A percentile compares a stretch with the other conserved stretches of the same genome.
These are phyloP conservation scores for Larimichthys crocea DNA, from an alignment of 2,113 vertebrate genomes.

Conservation along the genomic window DNA sequence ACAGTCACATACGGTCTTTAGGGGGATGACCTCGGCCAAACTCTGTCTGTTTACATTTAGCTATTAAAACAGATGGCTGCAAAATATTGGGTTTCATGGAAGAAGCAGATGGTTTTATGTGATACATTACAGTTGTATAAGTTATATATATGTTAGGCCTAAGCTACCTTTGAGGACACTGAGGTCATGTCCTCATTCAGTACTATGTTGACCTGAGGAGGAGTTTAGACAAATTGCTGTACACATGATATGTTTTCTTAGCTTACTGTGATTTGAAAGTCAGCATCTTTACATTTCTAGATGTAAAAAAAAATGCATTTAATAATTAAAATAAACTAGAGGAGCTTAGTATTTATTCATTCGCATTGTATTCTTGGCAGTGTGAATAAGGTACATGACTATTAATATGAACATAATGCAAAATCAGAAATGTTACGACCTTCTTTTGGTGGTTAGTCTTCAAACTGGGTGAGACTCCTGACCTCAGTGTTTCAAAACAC, in stretches of 20 bases:
- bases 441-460: background rate
- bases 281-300: background rate
- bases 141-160: background rate
- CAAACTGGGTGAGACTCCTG: background rate
- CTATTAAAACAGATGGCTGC: background rate
- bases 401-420: background rate
- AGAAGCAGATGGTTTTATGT: background rate
- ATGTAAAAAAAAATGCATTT: too few relatives aligned
- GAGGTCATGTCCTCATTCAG: slow-evolving; percentile 9
- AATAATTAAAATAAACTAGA: too few relatives aligned
- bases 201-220: background rate
- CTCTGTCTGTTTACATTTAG: background rate
- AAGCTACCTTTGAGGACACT: background rate
- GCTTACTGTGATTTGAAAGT: background rate
- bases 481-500: background rate
- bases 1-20: background rate
- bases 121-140: background rate
- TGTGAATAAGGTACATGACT: background rate
- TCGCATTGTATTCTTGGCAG: too few relatives aligned
- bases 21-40: slow-evolving; percentile 12
- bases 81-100: background rate
- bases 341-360: background rate
- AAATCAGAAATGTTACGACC: background rate
- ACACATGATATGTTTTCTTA: background rate
- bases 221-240: background rate